Percentiles rank a stretch among this genome's conserved stretches.
phyloP scores from a whole-genome alignment of 2,888 invertebrate genomes.

The Synergus laeviventris region DNA sequence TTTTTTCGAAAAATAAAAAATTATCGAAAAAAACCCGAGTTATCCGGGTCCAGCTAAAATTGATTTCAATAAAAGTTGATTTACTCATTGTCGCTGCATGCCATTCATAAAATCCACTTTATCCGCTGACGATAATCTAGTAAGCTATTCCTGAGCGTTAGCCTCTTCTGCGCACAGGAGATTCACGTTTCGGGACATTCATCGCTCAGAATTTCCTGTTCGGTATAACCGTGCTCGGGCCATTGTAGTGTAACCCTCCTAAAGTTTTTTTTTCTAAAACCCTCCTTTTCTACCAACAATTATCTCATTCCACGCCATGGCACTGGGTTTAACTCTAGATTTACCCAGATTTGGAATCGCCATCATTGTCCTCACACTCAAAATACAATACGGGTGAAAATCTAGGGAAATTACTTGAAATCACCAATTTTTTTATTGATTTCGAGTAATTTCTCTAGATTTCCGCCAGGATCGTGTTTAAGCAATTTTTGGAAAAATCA shows the following conservation, averaged over 20 bases:
- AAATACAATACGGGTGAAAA: constrained; percentile 39
- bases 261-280: constrained; percentile 5
- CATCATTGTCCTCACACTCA: constrained; percentile 30
- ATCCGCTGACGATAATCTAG: background rate
- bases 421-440: constrained; percentile 38
- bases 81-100: too few relatives aligned
- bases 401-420: constrained; percentile 40
- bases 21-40: too few relatives aligned
- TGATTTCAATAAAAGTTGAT: too few relatives aligned
- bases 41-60: too few relatives aligned
- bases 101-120: background rate
- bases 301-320: constrained; percentile 13
- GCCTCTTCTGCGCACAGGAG: constrained; percentile 4
- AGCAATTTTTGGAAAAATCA: constrained; percentile 18
- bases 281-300: background rate
- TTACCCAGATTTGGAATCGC: constrained; percentile 37
- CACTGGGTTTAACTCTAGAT: constrained; percentile 36
- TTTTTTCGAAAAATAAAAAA: too few relatives aligned
- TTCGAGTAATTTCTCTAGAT: constrained; percentile 40
- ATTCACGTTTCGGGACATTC: constrained; percentile 30
- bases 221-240: background rate
- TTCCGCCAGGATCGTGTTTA: constrained; percentile 20
- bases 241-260: background rate
- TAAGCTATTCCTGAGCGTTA: constrained; percentile 21
- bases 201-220: constrained; percentile 14